A percentile compares a stretch with the other conserved stretches of the same genome.
Evolutionary conservation across 2,113 vertebrate genomes (phyloP).

Genomic region (Archocentrus centrarchus): DNA sequence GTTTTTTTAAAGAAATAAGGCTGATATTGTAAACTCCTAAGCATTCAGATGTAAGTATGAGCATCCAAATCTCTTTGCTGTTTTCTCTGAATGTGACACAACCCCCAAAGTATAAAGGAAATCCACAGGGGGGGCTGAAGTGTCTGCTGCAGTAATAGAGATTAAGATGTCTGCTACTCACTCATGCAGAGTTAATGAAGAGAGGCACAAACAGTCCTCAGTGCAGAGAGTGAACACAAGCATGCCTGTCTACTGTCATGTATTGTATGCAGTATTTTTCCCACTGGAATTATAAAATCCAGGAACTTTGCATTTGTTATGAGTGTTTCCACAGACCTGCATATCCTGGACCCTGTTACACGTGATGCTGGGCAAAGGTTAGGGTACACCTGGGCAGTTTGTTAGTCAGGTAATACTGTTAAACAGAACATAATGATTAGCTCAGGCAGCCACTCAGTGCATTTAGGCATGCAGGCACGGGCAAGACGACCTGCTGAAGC

Average conservation of each 20-base stretch:
- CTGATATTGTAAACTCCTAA: background rate
- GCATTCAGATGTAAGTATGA: background rate
- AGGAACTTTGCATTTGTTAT: background rate
- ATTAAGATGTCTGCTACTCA: slow-evolving; percentile 69
- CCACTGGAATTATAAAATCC: background rate
- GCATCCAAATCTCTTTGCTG: background rate
- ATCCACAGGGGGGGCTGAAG: slow-evolving; percentile 34
- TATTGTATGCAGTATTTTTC: accelerated
- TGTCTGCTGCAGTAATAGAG: slow-evolving; percentile 50
- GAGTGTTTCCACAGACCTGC: background rate
- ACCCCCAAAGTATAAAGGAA: slow-evolving; percentile 18
- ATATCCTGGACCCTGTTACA: background rate
- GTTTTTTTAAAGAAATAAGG: background rate
- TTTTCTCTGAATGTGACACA: slow-evolving; percentile 7
- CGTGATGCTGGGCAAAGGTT: background rate
- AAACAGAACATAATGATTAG: background rate
- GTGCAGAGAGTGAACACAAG: background rate
- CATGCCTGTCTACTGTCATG: background rate
- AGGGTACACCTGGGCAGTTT: background rate
- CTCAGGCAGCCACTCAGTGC: background rate
- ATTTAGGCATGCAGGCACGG: accelerated
- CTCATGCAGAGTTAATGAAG: slow-evolving; percentile 57
- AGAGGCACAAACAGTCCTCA: slow-evolving; percentile 18
- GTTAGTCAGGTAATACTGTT: background rate
- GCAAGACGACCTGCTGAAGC: background rate